These are phyloP conservation scores for Hippocampus guttulatus DNA, from an alignment of 2,113 vertebrate species.

Conservation along the genomic window DNA sequence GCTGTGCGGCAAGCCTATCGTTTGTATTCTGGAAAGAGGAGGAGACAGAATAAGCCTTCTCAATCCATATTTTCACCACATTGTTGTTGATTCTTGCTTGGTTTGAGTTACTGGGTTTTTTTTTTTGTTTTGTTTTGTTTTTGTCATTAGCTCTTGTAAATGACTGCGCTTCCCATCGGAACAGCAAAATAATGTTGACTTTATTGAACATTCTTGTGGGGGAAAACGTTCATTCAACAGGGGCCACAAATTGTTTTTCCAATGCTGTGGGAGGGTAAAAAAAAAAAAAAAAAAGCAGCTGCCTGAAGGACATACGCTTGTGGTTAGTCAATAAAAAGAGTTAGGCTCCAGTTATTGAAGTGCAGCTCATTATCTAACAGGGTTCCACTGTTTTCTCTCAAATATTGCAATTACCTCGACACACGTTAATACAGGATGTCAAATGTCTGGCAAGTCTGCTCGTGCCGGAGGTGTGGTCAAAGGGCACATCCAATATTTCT, in stretches of 20 bases:
- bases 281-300: conserved; percentile 5
- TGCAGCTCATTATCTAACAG: conserved; percentile 36
- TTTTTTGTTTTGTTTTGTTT: no score
- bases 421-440: conserved; percentile 23
- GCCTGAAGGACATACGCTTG: not conserved
- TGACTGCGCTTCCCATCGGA: not conserved
- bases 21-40: no score
- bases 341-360: conserved; percentile 19
- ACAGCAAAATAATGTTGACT: conserved; percentile 28
- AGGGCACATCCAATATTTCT: conserved; percentile 15
- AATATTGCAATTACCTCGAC: conserved; percentile 16
- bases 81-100: not conserved
- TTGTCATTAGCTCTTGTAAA: not conserved
- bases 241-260: conserved; percentile 17
- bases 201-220: conserved; percentile 48
- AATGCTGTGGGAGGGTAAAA: conserved; percentile 24
- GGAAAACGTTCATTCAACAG: not conserved
- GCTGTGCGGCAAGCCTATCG: no score
- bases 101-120: not conserved
- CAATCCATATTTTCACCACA: no score
- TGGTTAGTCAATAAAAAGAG: conserved; percentile 21
- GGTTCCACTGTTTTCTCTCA: conserved; percentile 32
- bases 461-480: conserved; percentile 13
- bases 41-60: no score
- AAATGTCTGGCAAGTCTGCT: conserved; percentile 23